Base-by-base conservation (phyloP, 2,797 vertebrate species). In the Lacerta viridis region DNA sequence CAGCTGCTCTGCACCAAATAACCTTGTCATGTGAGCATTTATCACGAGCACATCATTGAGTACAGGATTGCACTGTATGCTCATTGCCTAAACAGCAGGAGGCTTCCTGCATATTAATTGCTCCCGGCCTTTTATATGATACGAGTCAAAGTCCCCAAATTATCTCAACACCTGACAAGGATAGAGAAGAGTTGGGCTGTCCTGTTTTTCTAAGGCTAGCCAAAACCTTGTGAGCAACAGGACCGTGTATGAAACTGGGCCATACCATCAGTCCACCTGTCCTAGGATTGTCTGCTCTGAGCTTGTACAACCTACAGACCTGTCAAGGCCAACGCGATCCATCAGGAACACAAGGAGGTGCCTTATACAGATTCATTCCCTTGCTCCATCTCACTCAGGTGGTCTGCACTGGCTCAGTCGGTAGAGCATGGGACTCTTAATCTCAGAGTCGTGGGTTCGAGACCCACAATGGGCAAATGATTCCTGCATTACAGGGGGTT, bases 21-120 rank as follows among this genome's bases (percentile, higher is more conserved):
- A 97, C 97, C 97, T 97, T 97, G 97, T 96, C 96, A 97, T 97
- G 96, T 96, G 97, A 97, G 94, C 93, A 61, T 97, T 97, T 97
- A 97, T 97, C 97, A 97, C 95, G 94, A 94, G 95, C 96, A 97
- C 95, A 97, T 97, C 97, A 88, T 75, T 39, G 95, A 97, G 96
- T 96, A 95, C 91, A 55, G 95, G 95, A 94, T 92, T 95, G 95
- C 95, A 95, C 82, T 2, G 84, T 94, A 93, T 4, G 71, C 88
- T 96, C 95, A 93, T 95, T 94, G 95, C 95, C 94, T 96, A 96
- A 96, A 97, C 96, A 96, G 96, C 93, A 92, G 94, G 97, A 94
- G 94, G 17, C 96, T 97, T 97, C 94, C 95, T 94, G 95, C 95
- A 96, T 97, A 97, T 97, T 97, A 97, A 97, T 97, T 96, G 96